Evolutionary conservation across 2,113 vertebrate genomes (phyloP).

Genomic region (Sciurus niger): DNA sequence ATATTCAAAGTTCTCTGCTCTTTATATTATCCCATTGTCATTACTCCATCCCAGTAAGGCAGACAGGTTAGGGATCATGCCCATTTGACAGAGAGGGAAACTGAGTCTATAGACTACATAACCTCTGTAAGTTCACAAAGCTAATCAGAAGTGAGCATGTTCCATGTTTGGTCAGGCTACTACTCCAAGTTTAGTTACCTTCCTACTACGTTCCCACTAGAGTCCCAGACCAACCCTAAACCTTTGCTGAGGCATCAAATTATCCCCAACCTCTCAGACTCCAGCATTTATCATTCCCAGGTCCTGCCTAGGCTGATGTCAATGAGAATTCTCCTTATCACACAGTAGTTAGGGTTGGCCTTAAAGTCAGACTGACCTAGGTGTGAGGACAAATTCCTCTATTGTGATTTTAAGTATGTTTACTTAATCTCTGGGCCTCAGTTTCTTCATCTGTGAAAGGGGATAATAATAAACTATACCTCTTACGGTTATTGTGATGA

Average conservation of each 20-base stretch:
- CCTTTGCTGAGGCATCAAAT: neutral
- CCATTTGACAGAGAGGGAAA: constrained; percentile 4
- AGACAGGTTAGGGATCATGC: neutral
- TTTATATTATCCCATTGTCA: neutral
- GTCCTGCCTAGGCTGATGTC: neutral
- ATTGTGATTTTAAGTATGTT: neutral
- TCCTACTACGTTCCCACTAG: neutral
- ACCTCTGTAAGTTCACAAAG: neutral
- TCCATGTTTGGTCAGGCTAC: neutral
- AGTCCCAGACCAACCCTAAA: neutral
- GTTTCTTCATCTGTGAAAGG: neutral
- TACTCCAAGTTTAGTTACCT: neutral
- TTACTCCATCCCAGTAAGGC: neutral
- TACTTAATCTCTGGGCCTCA: neutral
- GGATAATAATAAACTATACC: neutral
- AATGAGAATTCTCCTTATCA: neutral
- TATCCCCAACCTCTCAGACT: neutral
- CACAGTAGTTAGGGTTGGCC: neutral
- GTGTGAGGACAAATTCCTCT: neutral
- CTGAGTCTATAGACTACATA: neutral
- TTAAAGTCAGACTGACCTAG: neutral
- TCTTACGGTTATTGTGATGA: neutral
- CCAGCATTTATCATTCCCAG: too few species aligned
- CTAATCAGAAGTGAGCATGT: too few species aligned
- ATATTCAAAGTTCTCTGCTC: neutral